Evolutionary conservation across 1,140 invertebrate genomes (phyloP), one percentile per base, ranked within the genome.

Genomic region (Nautilus pompilius): DNA sequence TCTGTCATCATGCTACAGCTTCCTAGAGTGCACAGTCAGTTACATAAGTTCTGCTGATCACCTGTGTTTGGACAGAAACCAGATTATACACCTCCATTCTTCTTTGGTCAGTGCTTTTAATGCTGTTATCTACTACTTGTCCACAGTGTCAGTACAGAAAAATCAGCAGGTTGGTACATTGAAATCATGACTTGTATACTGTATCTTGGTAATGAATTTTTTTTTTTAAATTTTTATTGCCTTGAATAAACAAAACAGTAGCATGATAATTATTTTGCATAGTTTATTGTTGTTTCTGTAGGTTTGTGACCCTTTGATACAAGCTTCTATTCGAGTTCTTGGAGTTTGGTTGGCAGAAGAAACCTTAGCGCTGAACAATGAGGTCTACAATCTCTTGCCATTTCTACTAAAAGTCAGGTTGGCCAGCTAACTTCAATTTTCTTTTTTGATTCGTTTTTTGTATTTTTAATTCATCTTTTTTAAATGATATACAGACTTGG

Each of bases 301-400:
- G 60, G 70, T 87, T 24, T 84, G 83, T 70, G 90, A 90, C 81
- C 82, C 90, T 45, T 92, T 94, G 81, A 85, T 93, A 2, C 89
- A 89, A 83, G 91, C 91, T 2, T 90, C 91, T 76, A 88, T 96
- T 4, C 83, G 93, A 70, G 90, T 94, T 26, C 76, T 96, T 33
- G 89, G 91, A 34, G 89, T 91, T 26, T 96, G 93, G 93, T 80
- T 96, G 67, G 91, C 92, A 2, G 92, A 95, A 84, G 94, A 96
- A 84, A 93, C 93, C 0, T 89, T 89, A n/a, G 91, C 93, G 8
- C 90, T 94, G 87, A 87, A 91, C 41, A 86, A 90, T 36, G 90
- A 93, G 77, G 87, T 95, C 32, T 91, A 91, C 74, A 86, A 88
- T 53, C 70, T 82, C 10, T 46, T 83, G 30, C 82, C 82, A 13